Evolutionary conservation across 2,888 invertebrate genomes (phyloP).

Genomic region (Aethes cnicana): DNA sequence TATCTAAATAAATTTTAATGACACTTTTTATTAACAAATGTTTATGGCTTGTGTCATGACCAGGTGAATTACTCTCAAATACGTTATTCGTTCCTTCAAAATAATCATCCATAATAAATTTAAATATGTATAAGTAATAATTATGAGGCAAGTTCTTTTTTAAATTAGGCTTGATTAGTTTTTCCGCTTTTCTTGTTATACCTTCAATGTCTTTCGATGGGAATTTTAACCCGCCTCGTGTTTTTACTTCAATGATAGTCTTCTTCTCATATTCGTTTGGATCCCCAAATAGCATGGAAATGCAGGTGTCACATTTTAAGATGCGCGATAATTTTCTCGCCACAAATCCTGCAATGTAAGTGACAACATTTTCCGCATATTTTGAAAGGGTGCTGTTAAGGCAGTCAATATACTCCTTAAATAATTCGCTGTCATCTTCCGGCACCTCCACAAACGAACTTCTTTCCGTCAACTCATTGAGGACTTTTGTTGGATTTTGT

Average conservation of each 20-base stretch:
- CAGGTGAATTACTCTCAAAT: neutral
- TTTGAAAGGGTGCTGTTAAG: neutral
- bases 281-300: neutral
- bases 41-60: neutral
- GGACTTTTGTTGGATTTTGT: slow-evolving; percentile 5
- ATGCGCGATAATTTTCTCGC: neutral
- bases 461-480: slow-evolving; percentile 21
- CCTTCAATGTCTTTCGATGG: slow-evolving; percentile 1
- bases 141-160: neutral
- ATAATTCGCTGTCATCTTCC: slow-evolving; percentile 25
- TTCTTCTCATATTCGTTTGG: neutral
- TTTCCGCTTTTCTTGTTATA: slow-evolving; percentile 9
- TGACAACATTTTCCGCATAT: neutral
- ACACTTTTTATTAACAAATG: slow-evolving; percentile 7
- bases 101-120: slow-evolving; percentile 10
- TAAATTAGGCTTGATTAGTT: slow-evolving; percentile 1
- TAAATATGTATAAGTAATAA: slow-evolving; percentile 11
- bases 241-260: slow-evolving; percentile 1
- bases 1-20: slow-evolving; percentile 4
- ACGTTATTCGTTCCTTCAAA: neutral
- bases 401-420: slow-evolving; percentile 6
- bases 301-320: neutral
- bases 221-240: slow-evolving; percentile 9
- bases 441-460: slow-evolving; percentile 4
- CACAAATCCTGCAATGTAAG: slow-evolving; percentile 17